These are phyloP conservation scores for Temnothorax curvispinosus DNA, from an alignment of 1,140 invertebrate genomes.

Conservation along the genomic window DNA sequence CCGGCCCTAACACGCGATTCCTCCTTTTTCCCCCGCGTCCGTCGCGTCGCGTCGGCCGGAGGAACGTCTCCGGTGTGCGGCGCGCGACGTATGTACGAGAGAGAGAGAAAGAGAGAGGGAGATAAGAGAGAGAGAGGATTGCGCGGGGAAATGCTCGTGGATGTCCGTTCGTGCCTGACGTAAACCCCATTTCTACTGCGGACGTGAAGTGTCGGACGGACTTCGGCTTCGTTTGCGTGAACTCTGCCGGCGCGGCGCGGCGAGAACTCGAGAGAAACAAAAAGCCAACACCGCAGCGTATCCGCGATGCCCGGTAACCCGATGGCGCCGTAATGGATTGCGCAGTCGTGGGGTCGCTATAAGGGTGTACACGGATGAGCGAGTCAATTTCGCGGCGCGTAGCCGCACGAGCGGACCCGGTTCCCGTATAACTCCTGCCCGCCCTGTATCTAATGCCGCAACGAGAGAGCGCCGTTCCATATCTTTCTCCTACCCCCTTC, in stretches of 20 bases:
- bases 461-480: slow-evolving; percentile 53
- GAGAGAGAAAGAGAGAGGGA: background rate
- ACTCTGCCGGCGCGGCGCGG: slow-evolving; percentile 42
- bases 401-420: slow-evolving; percentile 56
- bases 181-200: slow-evolving; percentile 57
- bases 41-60: background rate
- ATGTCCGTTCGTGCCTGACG: slow-evolving; percentile 60
- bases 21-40: slow-evolving; percentile 32
- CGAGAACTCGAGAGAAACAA: slow-evolving; percentile 54
- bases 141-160: slow-evolving; percentile 41
- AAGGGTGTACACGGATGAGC: slow-evolving; percentile 62
- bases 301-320: slow-evolving; percentile 48
- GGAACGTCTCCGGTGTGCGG: slow-evolving; percentile 14
- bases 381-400: slow-evolving; percentile 61
- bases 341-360: slow-evolving; percentile 56
- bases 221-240: slow-evolving; percentile 60
- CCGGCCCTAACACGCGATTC: slow-evolving; percentile 49
- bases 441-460: slow-evolving; percentile 58
- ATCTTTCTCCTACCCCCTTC: background rate
- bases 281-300: slow-evolving; percentile 46
- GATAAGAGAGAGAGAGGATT: background rate
- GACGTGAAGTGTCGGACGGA: slow-evolving; percentile 60
- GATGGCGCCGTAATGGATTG: slow-evolving; percentile 60
- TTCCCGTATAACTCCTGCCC: slow-evolving; percentile 50
- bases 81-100: background rate